Evolutionary conservation across 2,888 invertebrate genomes (phyloP), one percentile per base, ranked within the genome.

Genomic region (Spodoptera exigua): DNA sequence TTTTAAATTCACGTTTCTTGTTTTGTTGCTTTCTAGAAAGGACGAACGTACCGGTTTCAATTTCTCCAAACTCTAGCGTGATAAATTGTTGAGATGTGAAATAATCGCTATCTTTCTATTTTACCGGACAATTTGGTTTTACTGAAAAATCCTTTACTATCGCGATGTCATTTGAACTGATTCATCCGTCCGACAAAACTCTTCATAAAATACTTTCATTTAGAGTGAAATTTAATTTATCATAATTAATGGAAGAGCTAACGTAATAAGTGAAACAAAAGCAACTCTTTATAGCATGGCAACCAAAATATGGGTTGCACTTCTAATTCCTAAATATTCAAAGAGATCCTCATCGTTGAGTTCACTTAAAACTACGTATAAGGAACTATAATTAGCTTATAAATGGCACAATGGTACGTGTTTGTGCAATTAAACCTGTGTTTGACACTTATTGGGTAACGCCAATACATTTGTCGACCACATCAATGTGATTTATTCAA

Each of bases 401-500:
- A 14, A 9, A 43, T 13, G 61, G 43, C 60, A 16, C 40, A 62
- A 71, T 11, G 2, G 0, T 40, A 58, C 57, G 39, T 58, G 70
- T 35, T 32, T 4, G 9, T 46, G 44, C 60, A 75, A 62, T 69
- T 60, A 55, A 55, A 56, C 9, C 21, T 16, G 60, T 43, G 44
- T 45, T 65, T 61, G 46, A 13, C 44, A 61, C 44, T 14, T 21
- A 45, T 72, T 74, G 51, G 66, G 65, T 62, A 70, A 63, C 44
- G 17, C 27, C 46, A 43, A 58, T 48, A 57, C 54, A 62, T 54
- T 66, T 35, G 16, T 47, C 41, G 35, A 21, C 37, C 21, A 40
- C 54, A 58, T 52, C 49, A 58, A 36, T 67, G 54, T 70, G 57
- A 61, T 67, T 45, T 66, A 82, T 79, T 80, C 80, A 21, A 46